Conservation (phyloP, 2,113 vertebrate genomes). For the Xiphophorus maculatus region DNA sequence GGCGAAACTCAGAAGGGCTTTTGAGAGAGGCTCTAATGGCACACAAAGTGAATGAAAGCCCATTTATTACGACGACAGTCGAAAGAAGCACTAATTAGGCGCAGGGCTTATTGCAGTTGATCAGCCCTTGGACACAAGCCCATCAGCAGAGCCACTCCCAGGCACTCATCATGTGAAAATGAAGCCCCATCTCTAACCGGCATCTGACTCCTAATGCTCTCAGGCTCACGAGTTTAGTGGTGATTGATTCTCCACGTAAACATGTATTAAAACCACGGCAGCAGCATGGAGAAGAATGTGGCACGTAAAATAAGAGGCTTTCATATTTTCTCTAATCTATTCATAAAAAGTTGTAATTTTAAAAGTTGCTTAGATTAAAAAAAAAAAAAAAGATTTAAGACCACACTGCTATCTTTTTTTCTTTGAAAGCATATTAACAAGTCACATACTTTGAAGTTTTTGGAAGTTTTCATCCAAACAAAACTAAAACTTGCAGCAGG, state of each 20-base stretch:
- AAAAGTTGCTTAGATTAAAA: slow-evolving; percentile 23
- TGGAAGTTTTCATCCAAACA: slow-evolving; percentile 37
- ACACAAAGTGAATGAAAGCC: slow-evolving; percentile 52
- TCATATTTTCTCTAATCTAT: slow-evolving; percentile 28
- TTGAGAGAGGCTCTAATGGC: slow-evolving; percentile 45
- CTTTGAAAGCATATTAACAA: slow-evolving; percentile 43
- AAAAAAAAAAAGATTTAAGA: slow-evolving; percentile 25
- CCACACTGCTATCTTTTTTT: not conserved
- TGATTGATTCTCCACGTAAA: slow-evolving; percentile 55
- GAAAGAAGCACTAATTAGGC: slow-evolving; percentile 50
- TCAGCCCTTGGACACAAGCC: slow-evolving; percentile 46
- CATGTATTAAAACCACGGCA: slow-evolving; percentile 32
- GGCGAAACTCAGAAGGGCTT: slow-evolving; percentile 37
- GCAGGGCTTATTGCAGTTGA: slow-evolving; percentile 23
- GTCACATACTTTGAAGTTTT: slow-evolving; percentile 34
- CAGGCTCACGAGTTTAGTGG: slow-evolving; percentile 22
- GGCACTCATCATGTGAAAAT: slow-evolving; percentile 30
- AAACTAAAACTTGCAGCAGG: slow-evolving; percentile 31
- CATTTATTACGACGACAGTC: slow-evolving; percentile 63
- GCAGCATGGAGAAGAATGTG: slow-evolving; percentile 19
- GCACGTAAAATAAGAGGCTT: slow-evolving; percentile 16
- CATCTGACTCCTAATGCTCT: slow-evolving; percentile 32
- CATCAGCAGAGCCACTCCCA: slow-evolving; percentile 30
- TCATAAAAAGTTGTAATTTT: slow-evolving; percentile 5
- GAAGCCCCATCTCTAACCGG: slow-evolving; percentile 32